phyloP scores from a whole-genome alignment of 2,113 vertebrate species.

The Dipodomys ordii region DNA sequence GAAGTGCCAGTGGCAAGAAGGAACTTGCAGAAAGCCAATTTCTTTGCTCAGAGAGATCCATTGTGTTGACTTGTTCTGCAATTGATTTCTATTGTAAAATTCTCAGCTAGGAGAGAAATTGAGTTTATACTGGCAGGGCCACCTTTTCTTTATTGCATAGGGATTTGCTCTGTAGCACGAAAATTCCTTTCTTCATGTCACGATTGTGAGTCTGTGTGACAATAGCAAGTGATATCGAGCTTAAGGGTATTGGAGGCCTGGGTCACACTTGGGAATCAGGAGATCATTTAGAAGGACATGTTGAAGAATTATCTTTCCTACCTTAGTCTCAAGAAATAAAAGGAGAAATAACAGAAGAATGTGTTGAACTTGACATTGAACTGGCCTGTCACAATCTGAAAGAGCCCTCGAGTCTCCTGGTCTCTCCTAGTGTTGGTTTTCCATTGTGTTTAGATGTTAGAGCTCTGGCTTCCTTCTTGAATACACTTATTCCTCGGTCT shows the following conservation, averaged over 20 bases:
- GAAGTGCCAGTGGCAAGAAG: not conserved
- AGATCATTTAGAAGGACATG: not conserved
- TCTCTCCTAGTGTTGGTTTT: not conserved
- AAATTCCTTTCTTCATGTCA: not conserved
- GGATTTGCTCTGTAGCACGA: not conserved
- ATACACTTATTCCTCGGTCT: not conserved
- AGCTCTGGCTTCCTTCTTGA: not conserved
- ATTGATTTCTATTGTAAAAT: conserved; percentile 42
- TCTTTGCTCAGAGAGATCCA: not conserved
- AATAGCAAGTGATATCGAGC: not conserved
- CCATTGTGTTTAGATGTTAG: not conserved
- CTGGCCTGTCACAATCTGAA: fast-evolving
- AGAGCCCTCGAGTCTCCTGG: fast-evolving
- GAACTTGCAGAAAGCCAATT: not conserved
- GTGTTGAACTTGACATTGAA: not conserved
- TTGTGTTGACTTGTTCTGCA: conserved; percentile 13
- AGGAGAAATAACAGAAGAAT: not conserved
- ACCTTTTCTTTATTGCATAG: not conserved
- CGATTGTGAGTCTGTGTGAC: not conserved
- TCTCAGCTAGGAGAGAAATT: conserved; percentile 12
- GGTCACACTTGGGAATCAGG: conserved; percentile 2
- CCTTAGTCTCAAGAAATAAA: not conserved
- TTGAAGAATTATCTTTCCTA: not conserved
- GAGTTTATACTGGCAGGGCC: not conserved
- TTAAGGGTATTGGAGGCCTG: not conserved